phyloP scores from a whole-genome alignment of 2,888 invertebrate species.

The Chesias legatella region DNA sequence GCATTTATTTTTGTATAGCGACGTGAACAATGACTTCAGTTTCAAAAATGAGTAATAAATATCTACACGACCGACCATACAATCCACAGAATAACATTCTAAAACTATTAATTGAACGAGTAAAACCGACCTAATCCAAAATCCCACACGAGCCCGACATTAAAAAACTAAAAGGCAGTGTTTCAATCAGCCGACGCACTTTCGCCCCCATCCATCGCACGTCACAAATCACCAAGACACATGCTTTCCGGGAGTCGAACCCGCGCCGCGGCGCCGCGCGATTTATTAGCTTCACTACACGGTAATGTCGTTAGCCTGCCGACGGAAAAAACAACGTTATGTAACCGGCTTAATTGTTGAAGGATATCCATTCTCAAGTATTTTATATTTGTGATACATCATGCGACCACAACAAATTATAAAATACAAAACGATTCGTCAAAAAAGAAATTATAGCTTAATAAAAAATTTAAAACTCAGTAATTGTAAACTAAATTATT shows the following conservation, averaged over 20 bases:
- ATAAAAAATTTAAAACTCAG: too few relatives aligned
- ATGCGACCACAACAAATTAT: too few relatives aligned
- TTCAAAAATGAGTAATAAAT: too few relatives aligned
- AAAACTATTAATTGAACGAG: neutral
- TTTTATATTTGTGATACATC: too few relatives aligned
- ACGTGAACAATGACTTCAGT: too few relatives aligned
- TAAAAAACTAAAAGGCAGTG: constrained; percentile 8
- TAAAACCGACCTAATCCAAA: neutral
- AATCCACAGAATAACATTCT: too few relatives aligned
- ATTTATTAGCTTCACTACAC: constrained; percentile 65
- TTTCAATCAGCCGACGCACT: constrained; percentile 19
- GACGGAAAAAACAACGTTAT: constrained; percentile 37
- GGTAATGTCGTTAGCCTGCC: constrained; percentile 51
- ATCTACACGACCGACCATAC: too few relatives aligned
- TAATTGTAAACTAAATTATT: too few relatives aligned
- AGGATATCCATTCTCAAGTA: neutral
- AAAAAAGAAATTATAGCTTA: too few relatives aligned
- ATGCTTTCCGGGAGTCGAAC: constrained; percentile 68
- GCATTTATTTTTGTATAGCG: too few relatives aligned
- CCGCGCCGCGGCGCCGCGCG: constrained; percentile 55
- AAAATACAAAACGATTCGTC: too few relatives aligned
- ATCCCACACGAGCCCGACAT: constrained; percentile 1
- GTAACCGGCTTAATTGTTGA: constrained; percentile 14
- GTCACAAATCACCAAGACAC: constrained; percentile 76
- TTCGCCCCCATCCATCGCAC: constrained; percentile 58